A percentile compares a stretch with the other conserved stretches of the same genome.
Conservation (phyloP, 2,888 invertebrate genomes). For the Aphidius colemani region DNA sequence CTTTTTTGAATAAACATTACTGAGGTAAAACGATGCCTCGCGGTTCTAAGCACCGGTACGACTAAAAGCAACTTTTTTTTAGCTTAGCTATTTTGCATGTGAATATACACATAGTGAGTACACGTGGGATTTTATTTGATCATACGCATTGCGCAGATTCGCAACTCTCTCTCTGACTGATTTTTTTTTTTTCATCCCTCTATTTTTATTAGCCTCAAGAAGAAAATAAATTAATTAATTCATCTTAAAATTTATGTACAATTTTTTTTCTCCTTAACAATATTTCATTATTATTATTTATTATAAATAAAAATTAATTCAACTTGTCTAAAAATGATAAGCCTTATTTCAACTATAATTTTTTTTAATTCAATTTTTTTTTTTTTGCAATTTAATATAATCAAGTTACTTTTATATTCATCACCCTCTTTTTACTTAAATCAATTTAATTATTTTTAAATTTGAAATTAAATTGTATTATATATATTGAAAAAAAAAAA, state of each 20-base stretch:
- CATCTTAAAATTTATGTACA: background rate
- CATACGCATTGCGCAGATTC: slow-evolving; percentile 53
- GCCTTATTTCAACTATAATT: background rate
- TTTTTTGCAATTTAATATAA: slow-evolving; percentile 15
- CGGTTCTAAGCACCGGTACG: slow-evolving; percentile 39
- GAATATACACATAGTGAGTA: slow-evolving; percentile 50
- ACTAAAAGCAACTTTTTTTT: slow-evolving; percentile 36
- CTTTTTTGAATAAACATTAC: background rate
- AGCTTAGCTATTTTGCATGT: slow-evolving; percentile 53
- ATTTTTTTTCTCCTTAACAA: background rate
- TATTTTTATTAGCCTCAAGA: background rate
- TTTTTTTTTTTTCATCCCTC: slow-evolving; percentile 17
- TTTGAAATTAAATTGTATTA: background rate
- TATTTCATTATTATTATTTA: background rate
- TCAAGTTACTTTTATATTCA: slow-evolving; percentile 2
- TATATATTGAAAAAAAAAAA: slow-evolving; percentile 3
- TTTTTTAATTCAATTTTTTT: background rate
- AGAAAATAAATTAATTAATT: background rate
- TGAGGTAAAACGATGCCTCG: slow-evolving; percentile 27
- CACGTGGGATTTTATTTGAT: slow-evolving; percentile 36
- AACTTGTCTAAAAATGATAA: slow-evolving; percentile 3
- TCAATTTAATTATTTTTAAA: background rate
- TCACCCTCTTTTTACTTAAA: background rate
- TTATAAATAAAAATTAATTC: slow-evolving; percentile 7
- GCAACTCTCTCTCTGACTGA: slow-evolving; percentile 26